Percentiles rank a stretch among this genome's conserved stretches.
phyloP scores from a whole-genome alignment of 2,113 vertebrate species.

The Microtus pennsylvanicus region DNA sequence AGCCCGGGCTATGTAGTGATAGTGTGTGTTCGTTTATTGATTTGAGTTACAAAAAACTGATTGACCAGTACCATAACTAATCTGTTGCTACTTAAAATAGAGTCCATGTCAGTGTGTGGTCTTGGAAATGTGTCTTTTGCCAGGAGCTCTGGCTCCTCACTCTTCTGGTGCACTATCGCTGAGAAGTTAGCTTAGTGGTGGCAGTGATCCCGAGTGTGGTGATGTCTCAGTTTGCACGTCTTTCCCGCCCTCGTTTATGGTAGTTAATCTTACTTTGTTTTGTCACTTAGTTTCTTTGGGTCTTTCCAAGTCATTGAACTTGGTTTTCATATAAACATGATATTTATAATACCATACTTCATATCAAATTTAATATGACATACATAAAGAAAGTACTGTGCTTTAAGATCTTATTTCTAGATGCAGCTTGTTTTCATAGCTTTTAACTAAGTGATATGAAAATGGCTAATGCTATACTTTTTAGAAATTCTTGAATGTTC shows the following conservation, averaged over 20 bases:
- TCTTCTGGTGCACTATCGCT: not conserved
- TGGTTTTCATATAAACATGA: slow-evolving; percentile 30
- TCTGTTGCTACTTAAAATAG: slow-evolving; percentile 34
- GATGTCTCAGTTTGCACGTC: not conserved
- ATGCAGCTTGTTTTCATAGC: not conserved
- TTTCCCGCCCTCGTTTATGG: slow-evolving; percentile 15
- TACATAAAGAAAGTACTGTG: not conserved
- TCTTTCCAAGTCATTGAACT: slow-evolving; percentile 31
- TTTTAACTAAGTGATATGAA: not conserved
- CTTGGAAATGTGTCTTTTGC: slow-evolving; percentile 17
- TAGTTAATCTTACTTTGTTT: not conserved
- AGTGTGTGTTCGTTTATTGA: not conserved
- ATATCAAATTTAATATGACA: not conserved
- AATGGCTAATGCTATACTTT: not conserved
- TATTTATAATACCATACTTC: not conserved
- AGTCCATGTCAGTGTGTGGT: not conserved
- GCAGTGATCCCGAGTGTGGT: not conserved
- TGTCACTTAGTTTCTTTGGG: not conserved
- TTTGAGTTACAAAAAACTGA: not conserved
- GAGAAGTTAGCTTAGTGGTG: not conserved
- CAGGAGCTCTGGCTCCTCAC: not conserved
- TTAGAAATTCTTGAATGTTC: slow-evolving; percentile 38
- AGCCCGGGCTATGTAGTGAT: not conserved
- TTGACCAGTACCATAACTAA: slow-evolving; percentile 1
- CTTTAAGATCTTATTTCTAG: not conserved